Conservation (phyloP, 1,140 invertebrate species). For the Drosophila seguyi region DNA sequence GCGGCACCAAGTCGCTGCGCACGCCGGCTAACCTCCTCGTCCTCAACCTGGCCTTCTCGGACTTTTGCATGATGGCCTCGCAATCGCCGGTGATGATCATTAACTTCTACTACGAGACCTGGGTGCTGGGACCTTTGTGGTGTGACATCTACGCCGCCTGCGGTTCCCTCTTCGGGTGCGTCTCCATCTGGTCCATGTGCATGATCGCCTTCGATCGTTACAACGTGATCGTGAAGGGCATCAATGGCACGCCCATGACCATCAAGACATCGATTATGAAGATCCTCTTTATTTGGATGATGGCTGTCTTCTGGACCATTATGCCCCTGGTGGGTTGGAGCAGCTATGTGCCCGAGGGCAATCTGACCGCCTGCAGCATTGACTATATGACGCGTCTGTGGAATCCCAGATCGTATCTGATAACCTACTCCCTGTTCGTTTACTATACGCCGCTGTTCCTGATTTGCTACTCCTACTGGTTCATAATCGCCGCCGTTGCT, state of each 20-base stretch:
- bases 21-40: conserved; percentile 88
- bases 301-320: conserved; percentile 89
- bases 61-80: conserved; percentile 94
- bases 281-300: conserved; percentile 90
- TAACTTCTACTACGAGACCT: conserved; percentile 94
- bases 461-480: conserved; percentile 92
- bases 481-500: conserved; percentile 91
- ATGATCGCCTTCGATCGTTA: conserved; percentile 94
- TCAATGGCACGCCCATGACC: conserved; percentile 89
- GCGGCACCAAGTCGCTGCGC: conserved; percentile 87
- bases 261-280: conserved; percentile 89
- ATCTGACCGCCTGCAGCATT: conserved; percentile 94
- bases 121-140: conserved; percentile 92
- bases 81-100: conserved; percentile 94
- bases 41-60: conserved; percentile 87
- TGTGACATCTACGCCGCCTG: conserved; percentile 93
- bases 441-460: conserved; percentile 90
- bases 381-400: conserved; percentile 91
- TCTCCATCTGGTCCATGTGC: conserved; percentile 94
- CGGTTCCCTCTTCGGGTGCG: conserved; percentile 92
- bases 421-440: conserved; percentile 89
- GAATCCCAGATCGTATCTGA: conserved; percentile 89
- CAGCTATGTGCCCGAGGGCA: conserved; percentile 93
- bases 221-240: conserved; percentile 93
- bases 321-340: conserved; percentile 90